Evolutionary conservation across 2,888 invertebrate species (phyloP).

Genomic region (Cryptocheilus praepositus): DNA sequence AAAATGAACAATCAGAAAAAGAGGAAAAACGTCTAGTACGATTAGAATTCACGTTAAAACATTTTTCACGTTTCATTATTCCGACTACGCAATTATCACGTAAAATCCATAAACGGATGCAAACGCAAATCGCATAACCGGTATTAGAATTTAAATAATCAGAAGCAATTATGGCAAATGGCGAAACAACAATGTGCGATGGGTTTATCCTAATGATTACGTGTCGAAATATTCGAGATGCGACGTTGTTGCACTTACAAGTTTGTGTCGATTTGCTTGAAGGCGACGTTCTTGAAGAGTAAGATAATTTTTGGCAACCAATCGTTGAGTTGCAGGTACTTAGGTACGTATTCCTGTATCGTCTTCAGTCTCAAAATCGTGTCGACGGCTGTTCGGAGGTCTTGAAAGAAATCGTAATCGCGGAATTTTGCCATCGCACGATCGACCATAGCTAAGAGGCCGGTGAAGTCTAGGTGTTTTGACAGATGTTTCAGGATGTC

Average conservation of each 20-base stretch:
- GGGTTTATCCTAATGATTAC: not conserved
- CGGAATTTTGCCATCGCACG: conserved; percentile 75
- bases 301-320: conserved; percentile 66
- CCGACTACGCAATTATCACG: no score
- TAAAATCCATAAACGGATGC: no score
- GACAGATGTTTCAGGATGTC: conserved; percentile 75
- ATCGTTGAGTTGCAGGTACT: conserved; percentile 71
- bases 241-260: conserved; percentile 55
- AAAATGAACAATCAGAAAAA: not conserved
- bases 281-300: conserved; percentile 59
- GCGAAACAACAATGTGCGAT: not conserved
- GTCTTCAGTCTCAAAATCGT: conserved; percentile 75
- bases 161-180: not conserved
- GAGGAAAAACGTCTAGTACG: no score
- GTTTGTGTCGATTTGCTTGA: conserved; percentile 61
- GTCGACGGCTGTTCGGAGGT: conserved; percentile 74
- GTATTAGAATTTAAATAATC: not conserved
- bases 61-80: no score
- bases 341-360: conserved; percentile 76
- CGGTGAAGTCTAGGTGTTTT: conserved; percentile 76
- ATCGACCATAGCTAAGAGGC: conserved; percentile 76
- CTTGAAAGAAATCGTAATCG: conserved; percentile 74
- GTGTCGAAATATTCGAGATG: no score
- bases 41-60: no score
- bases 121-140: no score